Evolutionary conservation across 2,113 vertebrate genomes (phyloP).

Genomic region (Python bivittatus): DNA sequence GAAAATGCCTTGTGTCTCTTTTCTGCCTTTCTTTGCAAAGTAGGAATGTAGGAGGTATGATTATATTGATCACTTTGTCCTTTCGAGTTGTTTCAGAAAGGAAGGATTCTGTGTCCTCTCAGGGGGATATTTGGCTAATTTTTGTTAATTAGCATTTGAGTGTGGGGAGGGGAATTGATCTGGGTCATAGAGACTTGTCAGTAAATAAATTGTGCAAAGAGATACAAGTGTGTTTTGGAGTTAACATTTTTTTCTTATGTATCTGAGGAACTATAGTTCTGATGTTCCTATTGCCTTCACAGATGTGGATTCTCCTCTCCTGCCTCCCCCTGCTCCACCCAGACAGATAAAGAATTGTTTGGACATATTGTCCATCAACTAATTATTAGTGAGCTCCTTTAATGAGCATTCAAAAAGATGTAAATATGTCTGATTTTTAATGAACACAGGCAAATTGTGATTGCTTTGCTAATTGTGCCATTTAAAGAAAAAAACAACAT

Average conservation of each 20-base stretch:
- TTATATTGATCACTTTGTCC: not conserved
- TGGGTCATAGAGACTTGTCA: not conserved
- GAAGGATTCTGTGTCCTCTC: not conserved
- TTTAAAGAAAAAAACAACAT: conserved; percentile 74
- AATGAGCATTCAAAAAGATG: conserved; percentile 57
- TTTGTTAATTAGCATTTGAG: not conserved
- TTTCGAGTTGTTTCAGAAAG: not conserved
- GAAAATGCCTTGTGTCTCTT: not conserved
- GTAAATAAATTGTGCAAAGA: not conserved
- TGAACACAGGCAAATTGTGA: conserved; percentile 54
- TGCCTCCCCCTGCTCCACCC: not conserved
- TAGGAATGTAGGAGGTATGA: not conserved
- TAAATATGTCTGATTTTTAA: conserved; percentile 33
- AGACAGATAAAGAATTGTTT: conserved; percentile 63
- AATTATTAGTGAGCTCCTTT: conserved; percentile 67
- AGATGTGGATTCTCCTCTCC: conserved; percentile 52
- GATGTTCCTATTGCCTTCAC: conserved; percentile 42
- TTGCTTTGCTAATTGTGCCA: conserved; percentile 64
- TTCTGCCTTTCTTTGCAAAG: not conserved
- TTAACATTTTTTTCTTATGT: not conserved
- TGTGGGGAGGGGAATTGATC: not conserved
- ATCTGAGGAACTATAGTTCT: not conserved
- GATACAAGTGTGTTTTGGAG: not conserved
- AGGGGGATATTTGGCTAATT: not conserved
- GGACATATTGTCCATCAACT: conserved; percentile 63